Percentiles rank a stretch among this genome's conserved stretches.
phyloP scores from a whole-genome alignment of 35 echinoderm and acorn worm species.

The Chiridota heheva region DNA sequence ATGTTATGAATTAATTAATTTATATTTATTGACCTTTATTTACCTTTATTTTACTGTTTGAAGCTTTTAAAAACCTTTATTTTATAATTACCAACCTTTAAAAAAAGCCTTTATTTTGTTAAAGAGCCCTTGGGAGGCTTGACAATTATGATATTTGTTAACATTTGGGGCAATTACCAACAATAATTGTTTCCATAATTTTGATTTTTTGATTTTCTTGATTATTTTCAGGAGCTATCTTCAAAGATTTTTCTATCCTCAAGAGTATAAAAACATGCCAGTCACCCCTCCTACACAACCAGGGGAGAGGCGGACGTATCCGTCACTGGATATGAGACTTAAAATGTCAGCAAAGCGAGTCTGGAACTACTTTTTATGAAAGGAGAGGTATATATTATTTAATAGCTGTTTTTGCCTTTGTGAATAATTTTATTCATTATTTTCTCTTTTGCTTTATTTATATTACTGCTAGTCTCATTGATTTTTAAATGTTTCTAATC shows the following conservation, averaged over 20 bases:
- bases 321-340: slow-evolving; percentile 73
- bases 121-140: no score
- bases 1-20: no score
- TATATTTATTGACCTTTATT: no score
- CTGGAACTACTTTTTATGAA: slow-evolving; percentile 91
- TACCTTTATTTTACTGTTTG: no score
- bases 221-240: slow-evolving; percentile 58
- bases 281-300: slow-evolving; percentile 36
- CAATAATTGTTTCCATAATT: not conserved
- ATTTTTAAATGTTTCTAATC: no score
- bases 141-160: not conserved
- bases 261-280: slow-evolving; percentile 73
- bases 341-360: slow-evolving; percentile 86
- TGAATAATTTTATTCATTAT: slow-evolving; percentile 22
- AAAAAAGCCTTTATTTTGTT: no score
- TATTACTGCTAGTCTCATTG: no score
- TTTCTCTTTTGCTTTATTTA: not conserved
- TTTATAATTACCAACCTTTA: no score
- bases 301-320: slow-evolving; percentile 66
- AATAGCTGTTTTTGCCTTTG: not conserved
- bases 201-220: not conserved
- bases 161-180: not conserved
- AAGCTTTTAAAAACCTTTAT: no score
- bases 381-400: slow-evolving; percentile 58
- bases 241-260: slow-evolving; percentile 94